Base-by-base conservation (phyloP, 2,113 vertebrate species). In the Sakesphorus luctuosus region DNA sequence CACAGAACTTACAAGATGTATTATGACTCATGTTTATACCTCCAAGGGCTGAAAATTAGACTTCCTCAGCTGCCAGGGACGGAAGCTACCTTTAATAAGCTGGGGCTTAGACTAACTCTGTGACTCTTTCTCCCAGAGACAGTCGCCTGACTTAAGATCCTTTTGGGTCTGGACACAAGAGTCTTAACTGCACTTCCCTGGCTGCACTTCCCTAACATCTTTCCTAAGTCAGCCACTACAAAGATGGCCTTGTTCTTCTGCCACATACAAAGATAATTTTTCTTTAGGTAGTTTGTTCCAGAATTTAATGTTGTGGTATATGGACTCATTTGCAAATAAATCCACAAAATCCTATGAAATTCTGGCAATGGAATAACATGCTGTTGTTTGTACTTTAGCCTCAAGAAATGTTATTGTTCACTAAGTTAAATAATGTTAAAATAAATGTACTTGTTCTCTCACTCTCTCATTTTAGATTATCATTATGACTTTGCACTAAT, bases 21-120 rank as follows among this genome's bases (percentile, higher is more conserved):
- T 44, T 84, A 77, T 86, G 76, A 97, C 55, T 92, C 89, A 92
- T 73, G 59, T 84, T 78, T 93, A 71, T 71, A 79, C 59, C 76
- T 89, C 63, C 46, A 63, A 67, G 43, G 55, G 29, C 55, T 90
- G 47, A 67, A 94, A 92, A 96, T 71, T 28, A 81, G 61, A 77
- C 47, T 77, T 93, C 76, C 72, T 94, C 80, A 55, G 90, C 84
- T 76, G 62, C 71, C 83, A 94, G 68, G 47, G 56, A 93, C 0
- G 7, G 80, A 92, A 94, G 38, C 47, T 81, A 35, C 68, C 59
- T 65, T 0, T 74, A 84, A 68, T 86, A 94, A 92, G 50, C 83
- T 43, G 29, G 6, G 29, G 68, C 80, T 97, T 90, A 93, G 83
- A 84, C 53, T 92, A 0, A 67, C 50, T 9, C 72, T 66, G 53